Conservation (phyloP, 2,797 vertebrate species). For the Cetoscarus ocellatus region DNA sequence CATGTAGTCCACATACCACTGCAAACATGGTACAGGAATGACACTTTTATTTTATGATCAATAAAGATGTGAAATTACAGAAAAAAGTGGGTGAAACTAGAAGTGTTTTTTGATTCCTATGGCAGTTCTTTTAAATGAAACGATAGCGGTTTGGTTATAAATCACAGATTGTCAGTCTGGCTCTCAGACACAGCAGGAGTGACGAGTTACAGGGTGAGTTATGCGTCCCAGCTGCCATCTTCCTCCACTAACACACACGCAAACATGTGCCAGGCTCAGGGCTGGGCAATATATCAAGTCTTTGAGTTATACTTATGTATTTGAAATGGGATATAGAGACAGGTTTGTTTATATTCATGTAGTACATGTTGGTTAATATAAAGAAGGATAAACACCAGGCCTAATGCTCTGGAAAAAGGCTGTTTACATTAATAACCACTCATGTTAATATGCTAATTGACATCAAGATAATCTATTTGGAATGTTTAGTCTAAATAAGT, state of each 20-base stretch:
- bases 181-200: slow-evolving; percentile 37
- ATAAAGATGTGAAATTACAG: slow-evolving; percentile 12
- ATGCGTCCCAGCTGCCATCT: slow-evolving; percentile 68
- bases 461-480: too few species aligned
- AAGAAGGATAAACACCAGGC: too few species aligned
- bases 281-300: slow-evolving; percentile 4
- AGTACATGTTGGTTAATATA: too few species aligned
- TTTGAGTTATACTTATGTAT: too few species aligned
- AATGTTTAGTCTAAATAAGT: too few species aligned
- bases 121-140: slow-evolving; percentile 54
- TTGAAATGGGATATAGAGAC: too few species aligned
- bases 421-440: too few species aligned
- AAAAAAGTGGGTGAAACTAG: slow-evolving; percentile 15
- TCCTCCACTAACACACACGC: slow-evolving; percentile 22
- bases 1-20: slow-evolving; percentile 25
- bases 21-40: slow-evolving; percentile 31
- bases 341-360: too few species aligned
- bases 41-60: slow-evolving; percentile 17
- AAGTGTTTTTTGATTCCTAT: slow-evolving; percentile 35
- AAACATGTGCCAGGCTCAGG: slow-evolving; percentile 66
- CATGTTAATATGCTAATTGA: too few species aligned
- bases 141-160: slow-evolving; percentile 51
- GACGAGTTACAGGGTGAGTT: slow-evolving; percentile 69
- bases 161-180: slow-evolving; percentile 53
- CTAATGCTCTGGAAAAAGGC: too few species aligned